Percentiles rank a stretch among this genome's conserved stretches.
Evolutionary conservation across 1,140 invertebrate genomes (phyloP).

Genomic region (Arion vulgaris): DNA sequence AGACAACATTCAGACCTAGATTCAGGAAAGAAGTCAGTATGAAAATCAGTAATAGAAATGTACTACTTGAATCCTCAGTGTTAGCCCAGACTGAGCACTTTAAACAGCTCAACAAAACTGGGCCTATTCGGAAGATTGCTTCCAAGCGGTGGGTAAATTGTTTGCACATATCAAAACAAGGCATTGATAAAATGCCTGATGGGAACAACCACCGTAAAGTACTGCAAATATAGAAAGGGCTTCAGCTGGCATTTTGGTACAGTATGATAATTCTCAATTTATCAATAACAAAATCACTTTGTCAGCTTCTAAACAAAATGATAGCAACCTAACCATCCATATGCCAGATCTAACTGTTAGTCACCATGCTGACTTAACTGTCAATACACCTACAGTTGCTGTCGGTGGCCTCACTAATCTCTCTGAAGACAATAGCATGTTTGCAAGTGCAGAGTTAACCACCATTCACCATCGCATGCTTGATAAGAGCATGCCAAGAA

Average conservation of each 20-base stretch:
- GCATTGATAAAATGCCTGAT: conserved; percentile 28
- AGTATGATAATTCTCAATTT: not conserved
- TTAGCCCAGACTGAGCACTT: conserved; percentile 11
- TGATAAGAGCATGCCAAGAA: not conserved
- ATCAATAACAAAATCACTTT: not conserved
- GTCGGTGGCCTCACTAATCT: conserved; percentile 3
- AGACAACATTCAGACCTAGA: not conserved
- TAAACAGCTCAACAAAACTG: conserved; percentile 38
- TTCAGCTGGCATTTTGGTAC: conserved; percentile 31
- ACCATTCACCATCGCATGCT: conserved; percentile 36
- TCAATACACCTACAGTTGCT: not conserved
- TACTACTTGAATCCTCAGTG: not conserved
- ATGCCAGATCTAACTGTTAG: conserved; percentile 34
- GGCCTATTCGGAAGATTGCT: not conserved
- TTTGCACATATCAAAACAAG: conserved; percentile 14
- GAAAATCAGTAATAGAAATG: no score
- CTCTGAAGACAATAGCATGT: conserved; percentile 19
- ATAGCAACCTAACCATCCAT: not conserved
- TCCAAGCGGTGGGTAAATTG: conserved; percentile 36
- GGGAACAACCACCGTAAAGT: not conserved
- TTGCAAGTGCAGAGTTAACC: not conserved
- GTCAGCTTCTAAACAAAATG: conserved; percentile 20
- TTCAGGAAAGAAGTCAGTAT: not conserved
- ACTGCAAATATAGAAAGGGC: not conserved
- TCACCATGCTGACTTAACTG: conserved; percentile 23